Percentiles rank a stretch among this genome's conserved stretches.
These are phyloP conservation scores for Heliconius himera DNA, from an alignment of 1,140 invertebrate genomes.

Conservation along the genomic window DNA sequence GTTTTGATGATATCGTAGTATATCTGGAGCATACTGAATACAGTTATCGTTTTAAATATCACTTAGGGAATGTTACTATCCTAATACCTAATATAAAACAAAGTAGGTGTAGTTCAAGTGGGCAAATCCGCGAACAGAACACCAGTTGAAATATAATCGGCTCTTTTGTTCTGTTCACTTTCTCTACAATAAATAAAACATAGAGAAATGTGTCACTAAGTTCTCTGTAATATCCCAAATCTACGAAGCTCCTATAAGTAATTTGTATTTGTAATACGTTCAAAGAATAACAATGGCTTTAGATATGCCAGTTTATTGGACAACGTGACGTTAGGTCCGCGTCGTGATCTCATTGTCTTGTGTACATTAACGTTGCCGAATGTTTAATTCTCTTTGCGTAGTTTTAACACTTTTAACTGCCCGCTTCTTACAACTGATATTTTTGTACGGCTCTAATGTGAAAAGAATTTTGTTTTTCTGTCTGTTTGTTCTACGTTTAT, in stretches of 20 bases:
- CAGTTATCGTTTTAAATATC: not conserved
- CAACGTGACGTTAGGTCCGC: constrained; percentile 14
- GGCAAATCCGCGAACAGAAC: too few species aligned
- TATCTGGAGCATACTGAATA: not conserved
- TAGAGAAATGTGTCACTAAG: not conserved
- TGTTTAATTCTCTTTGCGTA: constrained; percentile 10
- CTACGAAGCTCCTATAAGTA: not conserved
- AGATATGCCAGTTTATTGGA: constrained; percentile 31
- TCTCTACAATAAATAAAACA: not conserved
- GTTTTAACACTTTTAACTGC: constrained; percentile 6
- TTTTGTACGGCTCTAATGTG: not conserved
- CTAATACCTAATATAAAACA: too few species aligned
- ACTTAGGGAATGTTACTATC: not conserved
- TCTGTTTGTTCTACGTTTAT: not conserved
- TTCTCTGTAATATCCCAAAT: not conserved
- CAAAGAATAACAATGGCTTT: constrained; percentile 26
- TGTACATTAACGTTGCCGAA: not conserved
- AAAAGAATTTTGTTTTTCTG: constrained; percentile 12
- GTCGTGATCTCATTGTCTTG: constrained; percentile 19
- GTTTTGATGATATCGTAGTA: not conserved
- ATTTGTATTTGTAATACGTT: not conserved
- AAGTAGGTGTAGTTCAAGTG: too few species aligned
- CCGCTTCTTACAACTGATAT: constrained; percentile 7
- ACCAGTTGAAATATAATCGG: too few species aligned
- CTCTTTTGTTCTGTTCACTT: not conserved